phyloP scores from a whole-genome alignment of 1,140 invertebrate genomes.

The Aphelinus atriplicis region DNA sequence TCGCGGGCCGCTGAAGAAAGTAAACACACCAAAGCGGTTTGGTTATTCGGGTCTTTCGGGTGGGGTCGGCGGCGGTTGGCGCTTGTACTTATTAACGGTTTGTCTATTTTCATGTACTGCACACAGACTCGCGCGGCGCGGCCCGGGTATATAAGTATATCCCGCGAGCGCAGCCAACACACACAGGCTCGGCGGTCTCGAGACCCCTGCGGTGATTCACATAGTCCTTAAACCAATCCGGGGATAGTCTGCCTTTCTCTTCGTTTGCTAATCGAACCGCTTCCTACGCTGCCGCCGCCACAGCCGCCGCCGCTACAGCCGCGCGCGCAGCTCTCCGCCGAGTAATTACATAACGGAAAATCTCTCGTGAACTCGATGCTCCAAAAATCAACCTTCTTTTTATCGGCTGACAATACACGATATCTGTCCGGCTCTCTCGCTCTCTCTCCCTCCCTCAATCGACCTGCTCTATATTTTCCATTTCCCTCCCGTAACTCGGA shows the following conservation, averaged over 20 bases:
- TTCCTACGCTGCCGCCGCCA: conserved; percentile 58
- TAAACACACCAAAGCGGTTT: too few species aligned
- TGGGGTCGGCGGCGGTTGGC: too few species aligned
- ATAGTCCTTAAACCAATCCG: conserved; percentile 64
- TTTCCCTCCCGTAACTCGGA: too few species aligned
- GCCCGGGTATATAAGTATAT: conserved; percentile 27
- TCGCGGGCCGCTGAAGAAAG: too few species aligned
- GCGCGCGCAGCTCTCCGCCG: background rate
- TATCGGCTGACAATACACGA: conserved; percentile 28
- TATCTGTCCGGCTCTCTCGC: background rate
- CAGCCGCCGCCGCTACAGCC: too few species aligned
- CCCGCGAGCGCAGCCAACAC: background rate
- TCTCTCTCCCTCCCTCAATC: background rate
- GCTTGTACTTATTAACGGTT: conserved; percentile 11
- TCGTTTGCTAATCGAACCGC: conserved; percentile 67
- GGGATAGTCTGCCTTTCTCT: conserved; percentile 65
- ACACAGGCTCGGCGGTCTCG: conserved; percentile 9
- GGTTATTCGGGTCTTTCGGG: too few species aligned
- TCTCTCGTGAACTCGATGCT: conserved; percentile 37
- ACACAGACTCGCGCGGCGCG: background rate
- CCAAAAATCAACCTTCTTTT: conserved; percentile 37
- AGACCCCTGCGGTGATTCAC: conserved; percentile 63
- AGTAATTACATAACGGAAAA: conserved; percentile 44
- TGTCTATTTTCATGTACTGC: conserved; percentile 45
- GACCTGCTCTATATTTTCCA: background rate